Evolutionary conservation across 2,888 invertebrate genomes (phyloP), one percentile per base, ranked within the genome.

Genomic region (Opisthograptis luteolata): DNA sequence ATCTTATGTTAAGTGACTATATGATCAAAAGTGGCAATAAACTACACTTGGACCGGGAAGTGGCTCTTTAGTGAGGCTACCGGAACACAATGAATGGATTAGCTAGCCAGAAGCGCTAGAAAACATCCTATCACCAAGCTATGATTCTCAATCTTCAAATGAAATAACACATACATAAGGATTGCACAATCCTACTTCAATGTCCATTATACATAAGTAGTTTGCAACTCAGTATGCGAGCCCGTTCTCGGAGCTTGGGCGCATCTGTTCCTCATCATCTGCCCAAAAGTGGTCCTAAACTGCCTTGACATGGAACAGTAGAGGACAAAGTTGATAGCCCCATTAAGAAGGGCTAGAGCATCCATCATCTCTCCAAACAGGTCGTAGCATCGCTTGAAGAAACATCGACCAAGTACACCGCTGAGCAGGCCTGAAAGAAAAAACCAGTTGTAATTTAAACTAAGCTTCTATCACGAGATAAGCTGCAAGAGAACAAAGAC

Each of bases 271-370:
- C 93, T 89, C 75, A 97, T 95, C 60, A 96, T 88, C 65, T 94
- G 92, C 0, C 93, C 93, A 73, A 95, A 96, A 1, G 95, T 95
- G 13, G 93, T 94, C 12, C 98, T 92, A 84, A 98, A 98, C 92
- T 98, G 98, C 49, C 96, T 93, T 48, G 97, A 97, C 98, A 98
- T 98, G 44, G 96, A 93, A 73, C 98, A 98, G 81, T 98, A 98
- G 1, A 98, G 92, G 15, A 98, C 96, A 79, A 98, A 98, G 85
- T 98, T 98, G 61, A 98, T 96, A 4, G 97, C 96, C 1, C 97
- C 97, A 82, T 98, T 98, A 54, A 97, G 92, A 19, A 98, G 92
- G 0, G 98, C 98, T 67, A 98, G 86, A 30, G 96, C 94, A 81
- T 98, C 98, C 94, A 98, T 95, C 54, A 97, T 81, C 79, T 98